These are phyloP conservation scores for Heliconius ethilla DNA, from an alignment of 2,888 invertebrate genomes.

Conservation along the genomic window DNA sequence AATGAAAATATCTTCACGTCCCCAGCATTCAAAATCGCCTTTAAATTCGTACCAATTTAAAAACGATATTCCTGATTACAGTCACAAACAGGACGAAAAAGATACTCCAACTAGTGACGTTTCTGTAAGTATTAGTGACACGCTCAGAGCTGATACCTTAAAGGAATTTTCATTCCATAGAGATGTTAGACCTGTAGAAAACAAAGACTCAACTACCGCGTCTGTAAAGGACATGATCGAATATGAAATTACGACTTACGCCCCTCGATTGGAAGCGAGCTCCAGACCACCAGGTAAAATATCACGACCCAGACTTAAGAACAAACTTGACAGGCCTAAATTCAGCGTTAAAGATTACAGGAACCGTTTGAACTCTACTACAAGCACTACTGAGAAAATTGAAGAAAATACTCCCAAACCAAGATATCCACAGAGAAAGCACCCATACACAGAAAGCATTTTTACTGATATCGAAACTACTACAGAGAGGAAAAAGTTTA, in stretches of 20 bases:
- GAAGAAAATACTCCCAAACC: constrained; percentile 64
- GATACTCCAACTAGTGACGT: constrained; percentile 79
- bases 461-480: constrained; percentile 67
- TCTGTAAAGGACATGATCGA: constrained; percentile 52
- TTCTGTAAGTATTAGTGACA: constrained; percentile 66
- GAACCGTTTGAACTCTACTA: constrained; percentile 83
- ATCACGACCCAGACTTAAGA: constrained; percentile 69
- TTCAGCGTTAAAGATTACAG: constrained; percentile 90
- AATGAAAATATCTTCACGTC: constrained; percentile 77
- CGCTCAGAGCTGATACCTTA: constrained; percentile 58
- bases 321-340: constrained; percentile 85
- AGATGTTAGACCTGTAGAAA: constrained; percentile 72
- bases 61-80: constrained; percentile 69
- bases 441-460: constrained; percentile 65
- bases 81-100: constrained; percentile 79
- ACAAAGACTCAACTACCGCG: constrained; percentile 67
- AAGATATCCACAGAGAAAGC: constrained; percentile 77
- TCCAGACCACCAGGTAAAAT: constrained; percentile 58
- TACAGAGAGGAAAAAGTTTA: constrained; percentile 79
- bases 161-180: constrained; percentile 74
- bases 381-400: constrained; percentile 71
- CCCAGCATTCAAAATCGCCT: constrained; percentile 56
- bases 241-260: constrained; percentile 59
- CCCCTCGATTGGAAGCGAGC: constrained; percentile 60
- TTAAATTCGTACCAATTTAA: constrained; percentile 58